A percentile compares a stretch with the other conserved stretches of the same genome.
phyloP scores from a whole-genome alignment of 2,113 vertebrate species.

The Heterochromis multidens region DNA sequence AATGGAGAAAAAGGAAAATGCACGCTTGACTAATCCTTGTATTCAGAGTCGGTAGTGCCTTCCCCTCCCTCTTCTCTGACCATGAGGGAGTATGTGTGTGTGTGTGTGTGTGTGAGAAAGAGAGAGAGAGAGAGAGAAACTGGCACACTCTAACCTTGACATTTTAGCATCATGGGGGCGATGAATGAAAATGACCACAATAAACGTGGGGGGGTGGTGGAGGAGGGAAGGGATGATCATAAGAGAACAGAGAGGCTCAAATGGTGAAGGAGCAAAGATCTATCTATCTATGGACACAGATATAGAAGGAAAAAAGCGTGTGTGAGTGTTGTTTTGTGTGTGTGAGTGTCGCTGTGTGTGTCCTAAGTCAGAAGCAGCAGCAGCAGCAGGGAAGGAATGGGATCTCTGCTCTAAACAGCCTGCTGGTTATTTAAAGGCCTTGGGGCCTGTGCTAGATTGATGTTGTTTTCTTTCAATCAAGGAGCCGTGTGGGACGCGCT shows the following conservation, averaged over 20 bases:
- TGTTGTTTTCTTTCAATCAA: constrained; percentile 77
- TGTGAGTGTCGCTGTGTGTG: neutral
- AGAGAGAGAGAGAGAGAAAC: neutral
- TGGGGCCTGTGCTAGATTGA: constrained; percentile 62
- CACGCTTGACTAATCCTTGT: constrained; percentile 67
- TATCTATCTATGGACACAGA: neutral
- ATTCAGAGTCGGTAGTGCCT: constrained; percentile 42
- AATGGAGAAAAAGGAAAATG: constrained; percentile 56
- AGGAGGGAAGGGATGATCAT: neutral
- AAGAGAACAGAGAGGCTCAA: neutral
- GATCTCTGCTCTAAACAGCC: constrained; percentile 42
- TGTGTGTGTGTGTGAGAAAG: neutral
- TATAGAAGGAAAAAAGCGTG: neutral
- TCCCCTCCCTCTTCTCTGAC: constrained; percentile 12
- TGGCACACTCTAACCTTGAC: constrained; percentile 67
- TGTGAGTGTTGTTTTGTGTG: neutral
- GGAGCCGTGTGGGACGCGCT: constrained; percentile 59
- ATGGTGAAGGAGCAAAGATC: neutral
- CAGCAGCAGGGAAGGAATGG: constrained; percentile 1
- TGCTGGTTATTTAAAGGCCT: constrained; percentile 67
- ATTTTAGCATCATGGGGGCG: constrained; percentile 51
- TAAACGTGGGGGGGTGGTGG: neutral
- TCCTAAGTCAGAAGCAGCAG: constrained; percentile 10
- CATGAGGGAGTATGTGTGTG: constrained; percentile 11
- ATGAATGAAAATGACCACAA: constrained; percentile 67